phyloP scores from a whole-genome alignment of 2,113 vertebrate genomes.

The Actenoides hombroni region DNA sequence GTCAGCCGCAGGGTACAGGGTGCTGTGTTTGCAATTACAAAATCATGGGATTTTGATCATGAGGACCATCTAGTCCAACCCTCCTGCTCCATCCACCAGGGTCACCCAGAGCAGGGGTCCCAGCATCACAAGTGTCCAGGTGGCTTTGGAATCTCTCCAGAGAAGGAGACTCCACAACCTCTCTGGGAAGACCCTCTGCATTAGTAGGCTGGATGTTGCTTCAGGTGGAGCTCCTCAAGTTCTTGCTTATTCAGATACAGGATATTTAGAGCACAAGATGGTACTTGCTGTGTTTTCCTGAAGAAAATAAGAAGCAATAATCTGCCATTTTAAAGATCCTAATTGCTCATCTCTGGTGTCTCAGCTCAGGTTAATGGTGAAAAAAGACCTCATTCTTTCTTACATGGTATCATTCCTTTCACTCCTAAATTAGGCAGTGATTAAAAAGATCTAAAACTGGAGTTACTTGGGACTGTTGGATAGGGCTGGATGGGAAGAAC shows the following conservation, averaged over 20 bases:
- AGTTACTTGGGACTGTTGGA: not conserved
- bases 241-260: not conserved
- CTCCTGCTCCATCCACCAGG: not conserved
- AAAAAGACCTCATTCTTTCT: not conserved
- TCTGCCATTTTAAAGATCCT: not conserved
- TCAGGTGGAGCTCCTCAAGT: rapidly evolving
- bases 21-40: not conserved
- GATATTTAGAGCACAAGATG: not conserved
- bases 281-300: not conserved
- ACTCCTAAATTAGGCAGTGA: not conserved
- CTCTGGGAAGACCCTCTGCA: not conserved
- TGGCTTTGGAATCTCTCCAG: not conserved
- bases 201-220: not conserved
- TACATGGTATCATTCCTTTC: not conserved
- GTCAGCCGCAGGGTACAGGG: not conserved
- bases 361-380: not conserved
- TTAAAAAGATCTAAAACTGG: not conserved
- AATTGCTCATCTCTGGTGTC: not conserved
- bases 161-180: not conserved
- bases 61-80: not conserved
- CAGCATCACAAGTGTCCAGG: not conserved
- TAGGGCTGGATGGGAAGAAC: not conserved
- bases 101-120: not conserved
- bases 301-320: not conserved
- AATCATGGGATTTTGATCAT: not conserved